These are phyloP conservation scores for Hydrolagus colliei DNA, from an alignment of 2,797 vertebrate species.

Conservation along the genomic window DNA sequence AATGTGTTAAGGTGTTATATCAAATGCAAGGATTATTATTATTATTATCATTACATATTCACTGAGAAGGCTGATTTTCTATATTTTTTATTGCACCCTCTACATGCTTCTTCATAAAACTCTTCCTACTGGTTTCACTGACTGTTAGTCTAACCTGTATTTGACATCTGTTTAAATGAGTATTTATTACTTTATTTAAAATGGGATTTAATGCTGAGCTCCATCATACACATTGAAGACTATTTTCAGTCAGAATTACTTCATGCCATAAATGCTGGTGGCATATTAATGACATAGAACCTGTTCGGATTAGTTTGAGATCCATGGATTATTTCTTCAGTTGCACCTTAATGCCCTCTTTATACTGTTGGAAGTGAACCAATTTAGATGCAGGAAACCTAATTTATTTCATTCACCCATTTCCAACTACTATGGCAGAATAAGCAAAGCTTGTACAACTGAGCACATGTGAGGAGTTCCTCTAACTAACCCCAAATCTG, in stretches of 20 bases:
- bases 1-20: too few species aligned
- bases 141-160: background rate
- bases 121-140: background rate
- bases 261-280: background rate
- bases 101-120: background rate
- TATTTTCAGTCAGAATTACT: background rate
- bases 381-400: too few species aligned
- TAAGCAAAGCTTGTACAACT: too few species aligned
- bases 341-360: background rate
- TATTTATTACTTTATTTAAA: background rate
- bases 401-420: too few species aligned
- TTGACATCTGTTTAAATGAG: background rate
- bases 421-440: too few species aligned
- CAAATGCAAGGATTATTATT: too few species aligned
- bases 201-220: background rate
- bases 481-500: too few species aligned
- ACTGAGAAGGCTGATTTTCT: background rate
- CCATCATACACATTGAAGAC: background rate
- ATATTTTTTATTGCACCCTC: background rate
- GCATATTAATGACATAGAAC: background rate
- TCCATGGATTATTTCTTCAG: constrained; percentile 19
- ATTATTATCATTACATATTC: background rate
- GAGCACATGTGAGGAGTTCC: too few species aligned
- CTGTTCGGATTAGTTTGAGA: background rate
- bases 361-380: too few species aligned